phyloP scores from a whole-genome alignment of 2,888 invertebrate species.

The Spatulosminthurus flaviceps region DNA sequence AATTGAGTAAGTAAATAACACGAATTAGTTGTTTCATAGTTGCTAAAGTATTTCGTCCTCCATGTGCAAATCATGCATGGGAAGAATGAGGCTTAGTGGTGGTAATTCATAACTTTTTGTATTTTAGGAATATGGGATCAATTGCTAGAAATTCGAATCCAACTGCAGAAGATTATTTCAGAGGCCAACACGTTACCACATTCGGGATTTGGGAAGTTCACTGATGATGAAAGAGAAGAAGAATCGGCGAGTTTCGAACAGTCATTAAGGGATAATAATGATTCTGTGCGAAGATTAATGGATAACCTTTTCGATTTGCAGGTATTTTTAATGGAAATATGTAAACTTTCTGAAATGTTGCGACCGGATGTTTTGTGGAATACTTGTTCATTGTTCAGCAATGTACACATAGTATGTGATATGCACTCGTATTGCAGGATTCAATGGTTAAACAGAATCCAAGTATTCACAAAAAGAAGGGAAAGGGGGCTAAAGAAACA shows the following conservation, averaged over 20 bases:
- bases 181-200: conserved; percentile 84
- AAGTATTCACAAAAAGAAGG: conserved; percentile 74
- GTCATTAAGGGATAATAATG: conserved; percentile 66
- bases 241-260: conserved; percentile 49
- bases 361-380: too few relatives aligned
- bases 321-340: conserved; percentile 59
- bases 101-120: background rate
- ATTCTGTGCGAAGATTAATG: conserved; percentile 72
- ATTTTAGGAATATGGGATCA: conserved; percentile 75
- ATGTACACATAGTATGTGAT: too few relatives aligned
- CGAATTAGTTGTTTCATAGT: background rate
- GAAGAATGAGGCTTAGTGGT: background rate
- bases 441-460: conserved; percentile 66
- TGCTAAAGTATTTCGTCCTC: background rate
- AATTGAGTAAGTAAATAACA: conserved; percentile 64
- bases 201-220: conserved; percentile 67
- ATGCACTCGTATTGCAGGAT: conserved; percentile 40
- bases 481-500: background rate
- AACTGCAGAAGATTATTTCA: conserved; percentile 81
- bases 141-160: conserved; percentile 85
- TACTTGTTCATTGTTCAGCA: too few relatives aligned
- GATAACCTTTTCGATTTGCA: conserved; percentile 71
- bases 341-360: too few relatives aligned
- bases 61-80: background rate
- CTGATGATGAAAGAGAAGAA: conserved; percentile 65